Percentiles rank a stretch among this genome's conserved stretches.
phyloP scores from a whole-genome alignment of 2,113 vertebrate genomes.

The Psittacula cyanocephala region DNA sequence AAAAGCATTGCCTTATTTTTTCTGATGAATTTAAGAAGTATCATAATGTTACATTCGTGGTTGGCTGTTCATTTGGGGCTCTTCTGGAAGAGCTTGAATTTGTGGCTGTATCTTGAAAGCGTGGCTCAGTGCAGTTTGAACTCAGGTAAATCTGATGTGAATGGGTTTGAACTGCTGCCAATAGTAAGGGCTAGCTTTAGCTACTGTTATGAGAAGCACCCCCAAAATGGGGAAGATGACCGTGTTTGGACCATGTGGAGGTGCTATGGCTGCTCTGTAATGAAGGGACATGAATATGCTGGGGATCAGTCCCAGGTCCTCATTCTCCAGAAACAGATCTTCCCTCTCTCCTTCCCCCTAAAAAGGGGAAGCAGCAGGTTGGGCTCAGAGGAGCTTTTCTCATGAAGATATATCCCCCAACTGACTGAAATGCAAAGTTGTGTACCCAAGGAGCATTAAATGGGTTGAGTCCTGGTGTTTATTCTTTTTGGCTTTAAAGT shows the following conservation, averaged over 20 bases:
- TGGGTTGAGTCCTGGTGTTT: neutral
- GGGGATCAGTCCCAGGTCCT: neutral
- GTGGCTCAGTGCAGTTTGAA: neutral
- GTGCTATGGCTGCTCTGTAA: neutral
- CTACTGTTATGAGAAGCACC: neutral
- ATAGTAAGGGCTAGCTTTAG: neutral
- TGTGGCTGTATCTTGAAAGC: neutral
- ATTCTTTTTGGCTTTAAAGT: neutral
- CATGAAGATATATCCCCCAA: neutral
- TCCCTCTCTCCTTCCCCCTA: neutral
- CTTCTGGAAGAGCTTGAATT: neutral
- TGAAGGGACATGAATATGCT: fast-evolving
- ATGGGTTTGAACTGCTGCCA: neutral
- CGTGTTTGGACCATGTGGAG: neutral
- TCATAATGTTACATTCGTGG: neutral
- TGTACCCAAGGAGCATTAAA: neutral
- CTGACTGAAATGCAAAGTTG: neutral
- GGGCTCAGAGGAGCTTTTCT: neutral
- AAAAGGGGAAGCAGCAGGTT: neutral
- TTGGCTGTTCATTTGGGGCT: neutral
- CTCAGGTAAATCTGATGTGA: neutral
- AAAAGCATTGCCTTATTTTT: neutral
- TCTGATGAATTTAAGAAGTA: neutral
- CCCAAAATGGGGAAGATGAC: neutral
- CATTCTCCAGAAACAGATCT: neutral